A percentile compares a stretch with the other conserved stretches of the same genome.
Evolutionary conservation across 2,888 invertebrate genomes (phyloP).

Genomic region (Xestoiulus laeticollis): DNA sequence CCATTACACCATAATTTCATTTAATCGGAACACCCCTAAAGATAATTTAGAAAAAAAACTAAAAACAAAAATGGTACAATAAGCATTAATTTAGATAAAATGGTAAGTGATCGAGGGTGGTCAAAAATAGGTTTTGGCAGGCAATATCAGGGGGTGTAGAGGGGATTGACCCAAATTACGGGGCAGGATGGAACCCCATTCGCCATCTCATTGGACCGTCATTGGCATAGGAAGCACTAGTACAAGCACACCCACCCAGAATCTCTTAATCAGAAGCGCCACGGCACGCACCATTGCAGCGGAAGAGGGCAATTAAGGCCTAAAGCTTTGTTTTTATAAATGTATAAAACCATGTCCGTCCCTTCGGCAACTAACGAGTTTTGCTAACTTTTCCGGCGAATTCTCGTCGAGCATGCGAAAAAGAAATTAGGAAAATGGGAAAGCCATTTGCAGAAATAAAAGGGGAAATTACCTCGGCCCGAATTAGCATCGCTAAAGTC

Average conservation of each 20-base stretch:
- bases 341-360: slow-evolving; percentile 26
- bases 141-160: not conserved
- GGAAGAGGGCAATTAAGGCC: slow-evolving; percentile 19
- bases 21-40: not conserved
- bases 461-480: slow-evolving; percentile 11
- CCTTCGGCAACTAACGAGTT: not conserved
- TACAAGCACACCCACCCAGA: not conserved
- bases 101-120: not conserved
- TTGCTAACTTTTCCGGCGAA: slow-evolving; percentile 5
- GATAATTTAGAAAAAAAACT: not conserved
- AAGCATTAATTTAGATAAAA: not conserved
- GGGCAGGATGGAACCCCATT: not conserved
- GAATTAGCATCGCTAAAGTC: slow-evolving; percentile 14
- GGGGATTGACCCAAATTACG: slow-evolving; percentile 5
- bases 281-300: not conserved
- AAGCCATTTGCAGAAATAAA: slow-evolving; percentile 20
- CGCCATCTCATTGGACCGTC: not conserved
- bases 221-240: not conserved
- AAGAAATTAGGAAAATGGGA: slow-evolving; percentile 26
- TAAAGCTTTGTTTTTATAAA: slow-evolving; percentile 20
- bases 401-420: slow-evolving; percentile 3
- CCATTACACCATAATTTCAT: not conserved
- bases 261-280: slow-evolving; percentile 26
- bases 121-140: no score
- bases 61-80: not conserved